phyloP scores from a whole-genome alignment of 2,888 invertebrate genomes.

The Nyleta sp. region DNA sequence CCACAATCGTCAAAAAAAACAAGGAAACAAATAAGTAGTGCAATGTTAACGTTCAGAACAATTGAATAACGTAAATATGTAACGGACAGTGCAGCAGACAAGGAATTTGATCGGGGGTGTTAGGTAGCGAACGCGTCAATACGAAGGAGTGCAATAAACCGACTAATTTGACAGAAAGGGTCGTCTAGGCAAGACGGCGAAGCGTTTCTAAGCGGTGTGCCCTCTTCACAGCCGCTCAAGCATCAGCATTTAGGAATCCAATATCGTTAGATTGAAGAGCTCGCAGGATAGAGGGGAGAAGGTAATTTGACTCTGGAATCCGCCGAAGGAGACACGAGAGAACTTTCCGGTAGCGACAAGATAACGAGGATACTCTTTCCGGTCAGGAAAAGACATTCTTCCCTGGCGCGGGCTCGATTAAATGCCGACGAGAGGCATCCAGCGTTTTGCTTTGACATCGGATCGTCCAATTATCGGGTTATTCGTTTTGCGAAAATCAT shows the following conservation, averaged over 20 bases:
- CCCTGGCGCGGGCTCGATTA: constrained; percentile 48
- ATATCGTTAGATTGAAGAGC: constrained; percentile 72
- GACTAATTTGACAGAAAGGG: constrained; percentile 70
- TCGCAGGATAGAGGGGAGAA: constrained; percentile 59
- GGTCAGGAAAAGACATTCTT: constrained; percentile 56
- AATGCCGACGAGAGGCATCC: constrained; percentile 43
- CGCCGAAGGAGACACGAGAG: constrained; percentile 64
- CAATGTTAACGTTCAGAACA: no score
- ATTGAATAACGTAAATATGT: constrained; percentile 24
- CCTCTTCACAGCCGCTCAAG: constrained; percentile 63
- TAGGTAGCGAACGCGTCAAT: constrained; percentile 49
- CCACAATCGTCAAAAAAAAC: no score
- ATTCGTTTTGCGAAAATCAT: constrained; percentile 11
- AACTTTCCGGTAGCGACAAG: constrained; percentile 63
- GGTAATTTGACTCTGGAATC: constrained; percentile 77
- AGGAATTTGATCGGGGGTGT: constrained; percentile 53
- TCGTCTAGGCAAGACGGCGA: constrained; percentile 52
- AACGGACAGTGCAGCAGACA: constrained; percentile 32
- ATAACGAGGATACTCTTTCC: constrained; percentile 72
- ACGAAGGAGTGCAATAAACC: constrained; percentile 69
- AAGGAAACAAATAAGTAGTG: no score
- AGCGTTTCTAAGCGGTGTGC: constrained; percentile 58
- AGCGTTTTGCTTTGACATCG: constrained; percentile 50
- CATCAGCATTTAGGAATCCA: constrained; percentile 77
- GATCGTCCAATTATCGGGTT: constrained; percentile 37